Evolutionary conservation across 2,113 vertebrate genomes (phyloP), one percentile per base, ranked within the genome.

Genomic region (Pteropus alecto): DNA sequence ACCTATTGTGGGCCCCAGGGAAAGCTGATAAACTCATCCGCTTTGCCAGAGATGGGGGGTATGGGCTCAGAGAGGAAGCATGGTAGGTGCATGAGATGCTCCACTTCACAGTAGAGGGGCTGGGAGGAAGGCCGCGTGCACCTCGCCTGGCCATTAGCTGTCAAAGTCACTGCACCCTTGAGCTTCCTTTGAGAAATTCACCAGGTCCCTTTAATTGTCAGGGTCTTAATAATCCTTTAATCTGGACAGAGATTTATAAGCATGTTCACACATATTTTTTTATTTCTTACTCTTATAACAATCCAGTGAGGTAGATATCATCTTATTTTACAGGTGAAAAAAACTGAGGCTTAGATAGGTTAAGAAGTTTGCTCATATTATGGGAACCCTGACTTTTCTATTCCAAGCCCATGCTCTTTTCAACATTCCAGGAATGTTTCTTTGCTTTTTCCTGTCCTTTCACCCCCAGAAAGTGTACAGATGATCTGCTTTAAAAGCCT

Each of bases 161-260:
- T 95, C 84, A 96, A 95, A 70, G 65, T 95, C 79, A 94, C 18
- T 76, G 38, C 2, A 87, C 30, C 26, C 54, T 92, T 67, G 48
- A 94, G 51, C 67, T 6, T 96, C 61, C 18, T 93, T 63, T 76
- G 30, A 89, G n/a, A 73, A 76, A 26, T 93, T 97, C n/a, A 92
- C 58, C 14, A 26, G 43, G 73, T 86, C 7, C 38, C 33, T 91
- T 94, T 74, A 73, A 48, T 41, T 90, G 46, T 11, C 24, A 33
- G 26, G 2, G 4, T 87, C 60, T 7, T 92, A 92, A 87, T 81
- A 86, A 94, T 94, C 63, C 18, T 85, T 92, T 19, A 48, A 95
- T 78, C 38, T 88, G 14, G 35, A 11, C 10, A 74, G 11, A 7
- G 35, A 79, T 81, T 92, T 96, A 71, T 87, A 76, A 90, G 5